A percentile compares a stretch with the other conserved stretches of the same genome.
Evolutionary conservation across 2,888 invertebrate species (phyloP).

Genomic region (Clistopyga incitator): DNA sequence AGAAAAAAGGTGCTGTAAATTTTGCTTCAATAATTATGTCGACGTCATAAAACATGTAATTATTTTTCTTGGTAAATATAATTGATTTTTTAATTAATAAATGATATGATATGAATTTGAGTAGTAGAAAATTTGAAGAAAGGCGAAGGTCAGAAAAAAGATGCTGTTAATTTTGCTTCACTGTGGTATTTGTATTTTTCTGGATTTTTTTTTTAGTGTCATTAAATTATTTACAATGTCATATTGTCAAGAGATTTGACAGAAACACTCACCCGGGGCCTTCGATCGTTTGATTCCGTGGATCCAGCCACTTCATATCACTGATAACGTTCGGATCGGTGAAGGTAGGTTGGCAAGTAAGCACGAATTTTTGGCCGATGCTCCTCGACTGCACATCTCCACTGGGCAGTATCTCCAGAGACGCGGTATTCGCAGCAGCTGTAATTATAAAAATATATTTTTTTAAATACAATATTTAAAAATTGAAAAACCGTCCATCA

Average conservation of each 20-base stretch:
- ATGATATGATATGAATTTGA: too few species aligned
- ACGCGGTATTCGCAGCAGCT: slow-evolving; percentile 77
- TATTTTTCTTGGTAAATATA: too few species aligned
- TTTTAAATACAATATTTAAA: not conserved
- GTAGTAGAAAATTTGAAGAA: too few species aligned
- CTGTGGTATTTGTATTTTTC: not conserved
- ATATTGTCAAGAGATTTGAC: not conserved
- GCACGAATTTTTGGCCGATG: slow-evolving; percentile 90
- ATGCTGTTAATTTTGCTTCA: not conserved
- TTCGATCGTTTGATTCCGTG: slow-evolving; percentile 89
- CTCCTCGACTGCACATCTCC: slow-evolving; percentile 90
- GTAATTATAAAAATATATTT: slow-evolving; percentile 69
- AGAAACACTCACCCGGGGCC: slow-evolving; percentile 87
- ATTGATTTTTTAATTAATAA: too few species aligned
- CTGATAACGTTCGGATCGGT: slow-evolving; percentile 88
- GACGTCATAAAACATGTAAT: too few species aligned
- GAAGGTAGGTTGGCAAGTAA: slow-evolving; percentile 92
- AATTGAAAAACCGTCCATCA: not conserved
- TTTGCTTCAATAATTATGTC: too few species aligned
- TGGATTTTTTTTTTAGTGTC: not conserved
- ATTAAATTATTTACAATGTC: not conserved
- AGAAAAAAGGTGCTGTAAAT: too few species aligned
- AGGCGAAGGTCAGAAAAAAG: too few species aligned
- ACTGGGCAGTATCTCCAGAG: slow-evolving; percentile 89
- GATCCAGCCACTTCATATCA: slow-evolving; percentile 93